Evolutionary conservation across 2,888 invertebrate species (phyloP).

Genomic region (Synergus japonicus): DNA sequence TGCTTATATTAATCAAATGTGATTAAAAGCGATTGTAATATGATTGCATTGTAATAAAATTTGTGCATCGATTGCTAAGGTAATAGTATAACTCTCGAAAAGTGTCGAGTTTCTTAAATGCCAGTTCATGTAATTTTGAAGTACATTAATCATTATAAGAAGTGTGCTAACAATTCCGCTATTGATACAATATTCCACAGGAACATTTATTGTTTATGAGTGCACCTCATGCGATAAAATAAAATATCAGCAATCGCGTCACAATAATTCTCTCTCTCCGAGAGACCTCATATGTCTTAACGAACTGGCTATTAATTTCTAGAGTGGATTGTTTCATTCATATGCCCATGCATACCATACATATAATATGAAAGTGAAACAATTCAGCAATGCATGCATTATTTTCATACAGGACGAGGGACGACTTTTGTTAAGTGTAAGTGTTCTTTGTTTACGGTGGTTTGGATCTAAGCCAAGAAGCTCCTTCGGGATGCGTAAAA

Average conservation of each 20-base stretch:
- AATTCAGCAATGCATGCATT: neutral
- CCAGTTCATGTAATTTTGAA: neutral
- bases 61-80: no score
- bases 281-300: constrained; percentile 10
- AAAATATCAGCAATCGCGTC: constrained; percentile 17
- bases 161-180: neutral
- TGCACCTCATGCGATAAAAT: constrained; percentile 3
- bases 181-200: neutral
- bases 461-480: constrained; percentile 62
- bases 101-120: neutral
- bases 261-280: constrained; percentile 24
- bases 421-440: constrained; percentile 18
- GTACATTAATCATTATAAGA: neutral
- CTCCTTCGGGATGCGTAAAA: constrained; percentile 48
- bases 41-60: no score
- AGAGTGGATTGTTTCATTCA: constrained; percentile 42
- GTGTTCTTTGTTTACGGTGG: constrained; percentile 56
- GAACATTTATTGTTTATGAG: constrained; percentile 3
- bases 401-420: neutral
- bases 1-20: no score
- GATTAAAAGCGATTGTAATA: no score
- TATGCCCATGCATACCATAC: constrained; percentile 40
- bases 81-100: neutral
- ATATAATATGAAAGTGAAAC: neutral
- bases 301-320: constrained; percentile 48